Conservation (phyloP, 1,140 invertebrate species). For the Thaumatotibia leucotreta region DNA sequence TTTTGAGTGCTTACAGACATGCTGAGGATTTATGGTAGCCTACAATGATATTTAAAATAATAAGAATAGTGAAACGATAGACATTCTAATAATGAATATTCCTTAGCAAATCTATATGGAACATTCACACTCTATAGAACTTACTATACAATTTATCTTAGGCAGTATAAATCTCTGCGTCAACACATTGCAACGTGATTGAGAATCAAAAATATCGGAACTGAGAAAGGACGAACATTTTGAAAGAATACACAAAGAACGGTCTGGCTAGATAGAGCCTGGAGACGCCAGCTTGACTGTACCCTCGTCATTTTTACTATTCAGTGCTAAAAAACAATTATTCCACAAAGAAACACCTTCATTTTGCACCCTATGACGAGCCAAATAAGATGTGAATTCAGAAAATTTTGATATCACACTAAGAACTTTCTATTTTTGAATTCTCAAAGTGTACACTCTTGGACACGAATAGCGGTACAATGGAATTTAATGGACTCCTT, state of each 20-base stretch:
- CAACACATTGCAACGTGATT: background rate
- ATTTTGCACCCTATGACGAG: background rate
- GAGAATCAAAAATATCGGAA: background rate
- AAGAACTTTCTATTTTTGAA: background rate
- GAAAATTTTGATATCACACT: background rate
- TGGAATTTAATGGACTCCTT: background rate
- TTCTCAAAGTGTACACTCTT: background rate
- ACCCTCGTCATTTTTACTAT: background rate
- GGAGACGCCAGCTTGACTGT: background rate
- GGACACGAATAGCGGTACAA: slow-evolving; percentile 7
- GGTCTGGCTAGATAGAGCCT: background rate
- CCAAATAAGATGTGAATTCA: background rate
- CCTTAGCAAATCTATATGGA: no score
- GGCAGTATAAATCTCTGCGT: background rate
- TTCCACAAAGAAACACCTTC: background rate
- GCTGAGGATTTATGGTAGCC: no score
- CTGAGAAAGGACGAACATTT: background rate
- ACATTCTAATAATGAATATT: no score
- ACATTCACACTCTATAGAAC: no score
- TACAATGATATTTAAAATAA: no score
- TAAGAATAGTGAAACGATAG: no score
- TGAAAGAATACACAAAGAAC: background rate
- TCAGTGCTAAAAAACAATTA: background rate
- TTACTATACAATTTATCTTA: no score
- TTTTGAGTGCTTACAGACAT: no score